Evolutionary conservation across 2,888 invertebrate species (phyloP).

Genomic region (Nomada ruficornis): DNA sequence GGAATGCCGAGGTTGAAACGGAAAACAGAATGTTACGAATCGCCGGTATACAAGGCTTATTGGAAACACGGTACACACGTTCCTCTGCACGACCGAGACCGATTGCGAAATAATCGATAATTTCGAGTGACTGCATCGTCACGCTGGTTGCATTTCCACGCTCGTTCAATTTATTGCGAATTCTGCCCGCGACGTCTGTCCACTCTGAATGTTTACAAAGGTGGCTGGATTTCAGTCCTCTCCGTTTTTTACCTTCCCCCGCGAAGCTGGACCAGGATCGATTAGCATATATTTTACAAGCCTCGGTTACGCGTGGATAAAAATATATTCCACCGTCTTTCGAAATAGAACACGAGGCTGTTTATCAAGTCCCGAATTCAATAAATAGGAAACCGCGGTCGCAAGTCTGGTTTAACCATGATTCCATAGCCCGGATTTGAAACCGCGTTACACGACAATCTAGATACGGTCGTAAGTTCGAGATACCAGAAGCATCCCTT

Average conservation of each 20-base stretch:
- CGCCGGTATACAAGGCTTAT: neutral
- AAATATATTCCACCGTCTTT: slow-evolving; percentile 3
- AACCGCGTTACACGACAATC: slow-evolving; percentile 32
- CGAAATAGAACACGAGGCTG: neutral
- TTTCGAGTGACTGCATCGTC: slow-evolving; percentile 36
- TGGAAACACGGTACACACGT: slow-evolving; percentile 6
- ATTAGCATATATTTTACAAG: neutral
- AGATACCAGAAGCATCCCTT: too few relatives aligned
- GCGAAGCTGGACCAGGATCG: neutral
- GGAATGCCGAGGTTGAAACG: neutral
- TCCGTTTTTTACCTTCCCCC: neutral
- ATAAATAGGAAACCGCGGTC: slow-evolving; percentile 47
- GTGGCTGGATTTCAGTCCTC: neutral
- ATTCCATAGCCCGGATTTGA: neutral
- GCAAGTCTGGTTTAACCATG: neutral
- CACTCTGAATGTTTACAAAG: slow-evolving; percentile 10
- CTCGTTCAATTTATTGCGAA: slow-evolving; percentile 17
- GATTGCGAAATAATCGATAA: slow-evolving; percentile 50
- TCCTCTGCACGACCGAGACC: neutral
- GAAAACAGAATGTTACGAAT: neutral
- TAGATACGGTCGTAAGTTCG: neutral
- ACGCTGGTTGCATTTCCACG: slow-evolving; percentile 21
- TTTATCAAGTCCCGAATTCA: neutral
- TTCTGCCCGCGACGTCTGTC: slow-evolving; percentile 3
- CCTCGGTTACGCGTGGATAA: neutral